A percentile compares a stretch with the other conserved stretches of the same genome.
Evolutionary conservation across 2,113 vertebrate genomes (phyloP).

Genomic region (Corydoras sp.): DNA sequence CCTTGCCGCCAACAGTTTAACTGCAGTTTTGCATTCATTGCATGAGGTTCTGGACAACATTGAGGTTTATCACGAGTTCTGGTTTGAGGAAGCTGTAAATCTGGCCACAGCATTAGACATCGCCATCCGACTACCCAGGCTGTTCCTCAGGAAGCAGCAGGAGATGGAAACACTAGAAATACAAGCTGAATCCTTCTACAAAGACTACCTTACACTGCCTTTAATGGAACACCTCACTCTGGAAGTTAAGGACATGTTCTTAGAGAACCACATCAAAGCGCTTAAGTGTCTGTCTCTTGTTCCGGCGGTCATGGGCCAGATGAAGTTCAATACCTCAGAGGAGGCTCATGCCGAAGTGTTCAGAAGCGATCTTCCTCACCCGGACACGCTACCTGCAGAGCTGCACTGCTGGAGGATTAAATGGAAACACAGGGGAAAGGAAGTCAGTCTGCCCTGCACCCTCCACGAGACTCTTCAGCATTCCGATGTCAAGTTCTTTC

Average conservation of each 20-base stretch:
- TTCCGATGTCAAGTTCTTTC: slow-evolving; percentile 89
- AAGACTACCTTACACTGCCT: slow-evolving; percentile 81
- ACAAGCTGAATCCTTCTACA: slow-evolving; percentile 81
- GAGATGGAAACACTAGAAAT: slow-evolving; percentile 57
- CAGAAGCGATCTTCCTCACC: slow-evolving; percentile 80
- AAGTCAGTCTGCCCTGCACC: slow-evolving; percentile 76
- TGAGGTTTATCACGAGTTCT: slow-evolving; percentile 94
- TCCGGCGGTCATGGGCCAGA: slow-evolving; percentile 83
- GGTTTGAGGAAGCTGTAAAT: slow-evolving; percentile 87
- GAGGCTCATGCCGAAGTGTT: slow-evolving; percentile 79
- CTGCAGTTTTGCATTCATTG: slow-evolving; percentile 80
- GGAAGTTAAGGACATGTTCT: slow-evolving; percentile 82
- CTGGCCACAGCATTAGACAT: slow-evolving; percentile 78
- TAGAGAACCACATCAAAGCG: slow-evolving; percentile 80
- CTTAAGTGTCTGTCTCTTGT: slow-evolving; percentile 83
- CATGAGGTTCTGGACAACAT: slow-evolving; percentile 90
- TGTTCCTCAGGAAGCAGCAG: slow-evolving; percentile 69
- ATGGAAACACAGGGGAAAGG: slow-evolving; percentile 88
- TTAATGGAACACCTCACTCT: slow-evolving; percentile 75
- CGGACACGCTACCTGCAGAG: slow-evolving; percentile 80
- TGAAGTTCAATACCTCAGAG: slow-evolving; percentile 81
- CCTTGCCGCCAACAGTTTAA: slow-evolving; percentile 79
- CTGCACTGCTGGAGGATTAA: slow-evolving; percentile 96
- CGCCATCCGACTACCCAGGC: slow-evolving; percentile 77
- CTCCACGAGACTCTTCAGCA: slow-evolving; percentile 83